Base-by-base conservation (phyloP, 2,888 invertebrate species). In the Neoaliturus tenellus region DNA sequence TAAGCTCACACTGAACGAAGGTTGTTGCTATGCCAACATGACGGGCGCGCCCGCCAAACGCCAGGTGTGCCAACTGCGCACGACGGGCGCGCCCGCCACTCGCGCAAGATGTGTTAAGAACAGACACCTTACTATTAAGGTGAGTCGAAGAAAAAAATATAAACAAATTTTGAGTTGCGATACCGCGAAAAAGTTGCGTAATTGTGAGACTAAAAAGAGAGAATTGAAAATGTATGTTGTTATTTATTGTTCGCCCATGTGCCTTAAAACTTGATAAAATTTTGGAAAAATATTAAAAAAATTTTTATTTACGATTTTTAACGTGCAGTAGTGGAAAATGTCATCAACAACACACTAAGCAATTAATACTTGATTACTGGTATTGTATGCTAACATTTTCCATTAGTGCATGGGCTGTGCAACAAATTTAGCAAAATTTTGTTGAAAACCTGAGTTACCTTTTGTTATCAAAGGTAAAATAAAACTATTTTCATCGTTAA, bases 291-390 rank as follows among this genome's bases (percentile, higher is more conserved):
- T 58, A 55, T 80, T 58, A 17, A 80, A 55, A 55, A 28, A 28
- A 17, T 41, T 33, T 39, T 23, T n/a, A 28, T 31, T 51, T 51
- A 25, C 28, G 93, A 94, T 85, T 93, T 93, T 71, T 94, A 93
- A 81, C 96, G 95, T 69, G 33, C 39, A 69, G 62, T 80, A 67
- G 67, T 28, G 5, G 14, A 67, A 67, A 69, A 39, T 75, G 23
- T 48, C 44, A 75, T 75, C 48, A 25, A 48, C 48, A n/a, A 75
- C 2, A 69, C 69, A 69, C 69, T 39, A 69, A 69, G 35, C 20
- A 69, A 69, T 69, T 69, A 39, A 75, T 75, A 75, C 48, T 25
- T 48, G 44, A 81, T 41, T 44, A 48, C 8, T 75, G 75, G 44
- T 44, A 44, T 10, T 75, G 48, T 48, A 6, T 25, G 44, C 48